Conservation (phyloP, 1,140 invertebrate species). For the Diorhabda carinulata region DNA sequence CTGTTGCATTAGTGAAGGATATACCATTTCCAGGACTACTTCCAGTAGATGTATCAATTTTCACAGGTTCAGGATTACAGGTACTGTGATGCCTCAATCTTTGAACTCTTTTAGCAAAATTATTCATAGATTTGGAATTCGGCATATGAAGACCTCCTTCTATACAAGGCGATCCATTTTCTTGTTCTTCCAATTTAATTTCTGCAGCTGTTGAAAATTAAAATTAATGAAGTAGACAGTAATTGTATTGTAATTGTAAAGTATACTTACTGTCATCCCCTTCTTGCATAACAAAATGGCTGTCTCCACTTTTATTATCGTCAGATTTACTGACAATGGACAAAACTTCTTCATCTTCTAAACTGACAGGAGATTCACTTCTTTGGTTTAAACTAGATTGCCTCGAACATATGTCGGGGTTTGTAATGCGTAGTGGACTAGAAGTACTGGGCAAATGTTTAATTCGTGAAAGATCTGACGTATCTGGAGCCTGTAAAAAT, state of each 20-base stretch:
- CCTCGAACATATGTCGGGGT: slow-evolving; percentile 5
- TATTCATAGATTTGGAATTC: slow-evolving; percentile 55
- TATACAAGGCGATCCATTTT: slow-evolving; percentile 52
- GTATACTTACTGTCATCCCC: slow-evolving; percentile 26
- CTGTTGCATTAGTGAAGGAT: slow-evolving; percentile 35
- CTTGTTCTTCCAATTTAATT: slow-evolving; percentile 44
- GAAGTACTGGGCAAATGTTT: slow-evolving; percentile 22
- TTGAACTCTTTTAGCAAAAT: slow-evolving; percentile 61
- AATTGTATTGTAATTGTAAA: background rate
- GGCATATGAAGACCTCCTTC: slow-evolving; percentile 61
- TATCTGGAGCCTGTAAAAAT: slow-evolving; percentile 1
- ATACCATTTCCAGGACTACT: slow-evolving; percentile 47
- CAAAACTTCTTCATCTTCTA: slow-evolving; percentile 56
- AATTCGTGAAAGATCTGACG: background rate
- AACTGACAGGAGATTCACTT: slow-evolving; percentile 46
- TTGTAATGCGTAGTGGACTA: slow-evolving; percentile 32
- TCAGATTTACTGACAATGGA: slow-evolving; percentile 40
- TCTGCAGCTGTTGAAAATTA: slow-evolving; percentile 15
- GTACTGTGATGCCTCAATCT: slow-evolving; percentile 61
- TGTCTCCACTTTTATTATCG: slow-evolving; percentile 31
- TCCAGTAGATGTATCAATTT: slow-evolving; percentile 40
- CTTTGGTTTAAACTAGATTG: slow-evolving; percentile 13
- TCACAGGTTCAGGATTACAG: slow-evolving; percentile 44
- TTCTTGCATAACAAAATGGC: slow-evolving; percentile 36
- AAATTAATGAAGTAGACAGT: background rate